Evolutionary conservation across 2,113 vertebrate genomes (phyloP).

Genomic region (Dinomys branickii): DNA sequence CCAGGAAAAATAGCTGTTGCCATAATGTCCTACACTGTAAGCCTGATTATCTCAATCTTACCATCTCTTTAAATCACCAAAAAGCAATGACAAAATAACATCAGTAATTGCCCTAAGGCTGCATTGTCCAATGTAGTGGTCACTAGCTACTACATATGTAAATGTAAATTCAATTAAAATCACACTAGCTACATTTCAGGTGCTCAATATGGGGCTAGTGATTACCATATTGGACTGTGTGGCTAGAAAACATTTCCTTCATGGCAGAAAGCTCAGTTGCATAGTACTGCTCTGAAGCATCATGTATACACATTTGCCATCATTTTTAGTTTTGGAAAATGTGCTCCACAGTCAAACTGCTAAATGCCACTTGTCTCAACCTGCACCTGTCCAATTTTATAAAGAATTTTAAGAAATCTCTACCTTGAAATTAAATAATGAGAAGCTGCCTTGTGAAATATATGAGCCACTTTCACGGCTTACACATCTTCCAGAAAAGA

Average conservation of each 20-base stretch:
- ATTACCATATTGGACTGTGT: neutral
- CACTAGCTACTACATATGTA: conserved; percentile 1
- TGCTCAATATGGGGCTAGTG: neutral
- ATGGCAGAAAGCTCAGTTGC: neutral
- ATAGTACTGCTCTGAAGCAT: neutral
- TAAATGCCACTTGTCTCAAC: conserved; percentile 79
- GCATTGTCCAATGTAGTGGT: neutral
- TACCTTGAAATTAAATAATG: conserved; percentile 72
- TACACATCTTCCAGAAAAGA: conserved; percentile 66
- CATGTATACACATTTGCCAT: conserved; percentile 49
- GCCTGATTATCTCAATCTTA: neutral
- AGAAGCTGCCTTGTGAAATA: conserved; percentile 66
- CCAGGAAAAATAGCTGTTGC: conserved; percentile 30
- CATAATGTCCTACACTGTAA: conserved; percentile 23
- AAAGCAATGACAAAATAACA: conserved; percentile 1
- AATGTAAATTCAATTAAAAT: conserved; percentile 59
- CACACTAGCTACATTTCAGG: neutral
- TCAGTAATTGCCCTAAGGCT: neutral
- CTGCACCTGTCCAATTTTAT: conserved; percentile 72
- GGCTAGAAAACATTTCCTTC: conserved; percentile 43
- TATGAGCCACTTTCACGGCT: conserved; percentile 61
- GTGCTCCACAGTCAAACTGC: conserved; percentile 58
- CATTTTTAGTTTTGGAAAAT: conserved; percentile 76
- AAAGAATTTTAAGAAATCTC: conserved; percentile 76
- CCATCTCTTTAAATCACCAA: conserved; percentile 43